Base-by-base conservation (phyloP, 64 coral and sea anemone species). In the Trachythela sp. region DNA sequence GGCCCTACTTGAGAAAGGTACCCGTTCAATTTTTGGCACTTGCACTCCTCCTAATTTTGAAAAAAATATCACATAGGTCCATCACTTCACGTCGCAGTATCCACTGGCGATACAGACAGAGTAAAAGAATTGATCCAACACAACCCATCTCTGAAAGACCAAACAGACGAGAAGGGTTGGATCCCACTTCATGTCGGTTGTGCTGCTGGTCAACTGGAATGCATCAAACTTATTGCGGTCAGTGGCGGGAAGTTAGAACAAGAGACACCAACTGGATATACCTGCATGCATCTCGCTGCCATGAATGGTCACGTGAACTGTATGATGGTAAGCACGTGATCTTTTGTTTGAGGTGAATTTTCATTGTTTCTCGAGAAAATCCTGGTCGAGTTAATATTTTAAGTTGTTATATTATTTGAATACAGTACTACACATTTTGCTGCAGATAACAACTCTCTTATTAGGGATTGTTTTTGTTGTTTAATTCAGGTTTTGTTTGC, bases 301-400 rank as follows among this genome's bases (percentile, higher is more conserved):
- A 99, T 99, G 96, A 95, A 95, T 94, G 96, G 96, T 83, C 96
- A 99, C 93, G 96, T 99, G 86, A 95, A 91, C 87, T 99, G 96
- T 20, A 99, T 99, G 93, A 99, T 90, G 96, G 96, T 99, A 50
- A 95, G 96, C 92, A 64, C 56, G 56, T 64, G 18, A 64, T n/a
- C 42, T 45, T 45, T 45, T 45, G 11, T 45, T n/a, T n/a, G n/a
- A n/a, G n/a, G n/a, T 45, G 42, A 4, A 4, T 6, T 45, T 45
- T 45, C 4, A 45, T 45, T 45, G 42, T 45, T 45, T 11, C 42
- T 45, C 11, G 11, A 45, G 11, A 45, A 45, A 45, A n/a, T 52
- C 49, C 22, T 52, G 22, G 49, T 52, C 13, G 1, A 52, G 49
- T 15, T 52, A 52, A 2, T 52, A 52, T 52, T 15, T 52, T 52